phyloP scores from a whole-genome alignment of 2,113 vertebrate genomes.

The Orthonyx spaldingii region DNA sequence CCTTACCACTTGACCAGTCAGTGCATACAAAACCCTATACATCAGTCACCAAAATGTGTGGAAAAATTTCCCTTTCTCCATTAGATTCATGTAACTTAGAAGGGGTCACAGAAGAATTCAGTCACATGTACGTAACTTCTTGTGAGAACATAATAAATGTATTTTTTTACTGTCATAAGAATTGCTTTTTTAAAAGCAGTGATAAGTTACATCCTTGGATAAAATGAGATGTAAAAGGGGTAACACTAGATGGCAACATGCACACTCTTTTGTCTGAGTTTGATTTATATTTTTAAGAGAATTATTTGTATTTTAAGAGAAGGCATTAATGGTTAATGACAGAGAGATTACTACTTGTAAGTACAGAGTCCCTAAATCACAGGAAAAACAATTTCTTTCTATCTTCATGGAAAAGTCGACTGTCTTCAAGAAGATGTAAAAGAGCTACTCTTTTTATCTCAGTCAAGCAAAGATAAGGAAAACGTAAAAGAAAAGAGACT shows the following conservation, averaged over 20 bases:
- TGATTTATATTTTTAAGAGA: neutral
- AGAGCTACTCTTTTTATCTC: neutral
- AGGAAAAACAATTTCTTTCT: neutral
- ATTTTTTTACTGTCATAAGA: neutral
- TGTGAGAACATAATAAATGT: neutral
- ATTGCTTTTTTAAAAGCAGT: neutral
- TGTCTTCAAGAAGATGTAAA: neutral
- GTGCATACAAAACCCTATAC: neutral
- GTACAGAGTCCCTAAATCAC: neutral
- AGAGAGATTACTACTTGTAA: neutral
- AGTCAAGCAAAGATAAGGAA: neutral
- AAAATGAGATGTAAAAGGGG: neutral
- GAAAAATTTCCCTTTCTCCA: neutral
- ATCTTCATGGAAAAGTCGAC: neutral
- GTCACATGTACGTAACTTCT: neutral
- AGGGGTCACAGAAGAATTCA: neutral
- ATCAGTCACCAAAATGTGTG: neutral
- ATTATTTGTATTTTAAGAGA: neutral
- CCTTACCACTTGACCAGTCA: neutral
- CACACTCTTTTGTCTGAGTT: neutral
- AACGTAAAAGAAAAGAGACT: neutral
- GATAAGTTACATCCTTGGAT: neutral
- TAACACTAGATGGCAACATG: slow-evolving; percentile 40
- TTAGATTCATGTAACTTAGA: neutral
- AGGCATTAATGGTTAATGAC: neutral